Conservation (phyloP, 2,797 vertebrate species). For the Pipistrellus pygmaeus region DNA sequence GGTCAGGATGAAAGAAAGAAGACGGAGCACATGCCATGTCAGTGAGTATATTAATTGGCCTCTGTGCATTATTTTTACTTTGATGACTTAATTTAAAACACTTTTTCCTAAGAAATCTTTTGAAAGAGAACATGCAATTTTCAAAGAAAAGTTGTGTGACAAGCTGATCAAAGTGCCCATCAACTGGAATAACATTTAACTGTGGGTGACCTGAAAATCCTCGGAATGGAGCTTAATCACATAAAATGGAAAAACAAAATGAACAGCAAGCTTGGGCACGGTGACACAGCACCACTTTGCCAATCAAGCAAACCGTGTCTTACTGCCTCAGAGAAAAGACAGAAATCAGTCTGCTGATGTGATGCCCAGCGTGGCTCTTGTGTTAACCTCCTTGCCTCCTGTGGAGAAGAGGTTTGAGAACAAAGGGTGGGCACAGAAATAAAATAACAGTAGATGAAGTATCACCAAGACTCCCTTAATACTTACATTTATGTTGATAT, state of each 20-base stretch:
- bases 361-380: neutral
- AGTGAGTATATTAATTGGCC: constrained; percentile 54
- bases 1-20: constrained; percentile 53
- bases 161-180: constrained; percentile 71
- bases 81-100: constrained; percentile 74
- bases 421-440: neutral
- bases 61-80: constrained; percentile 58
- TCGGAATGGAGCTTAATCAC: constrained; percentile 74
- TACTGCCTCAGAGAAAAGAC: neutral
- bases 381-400: neutral
- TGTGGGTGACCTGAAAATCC: constrained; percentile 70
- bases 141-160: constrained; percentile 69
- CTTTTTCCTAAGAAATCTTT: constrained; percentile 77
- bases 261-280: constrained; percentile 2
- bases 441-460: neutral
- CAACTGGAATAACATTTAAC: constrained; percentile 75
- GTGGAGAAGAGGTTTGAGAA: neutral
- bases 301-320: neutral
- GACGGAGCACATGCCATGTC: neutral
- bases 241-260: constrained; percentile 72
- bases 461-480: neutral
- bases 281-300: neutral
- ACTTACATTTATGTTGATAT: neutral
- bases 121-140: constrained; percentile 65
- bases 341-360: neutral